Percentiles rank a stretch among this genome's conserved stretches.
Evolutionary conservation across 2,888 invertebrate species (phyloP).

Genomic region (Pemphredon lugubris): DNA sequence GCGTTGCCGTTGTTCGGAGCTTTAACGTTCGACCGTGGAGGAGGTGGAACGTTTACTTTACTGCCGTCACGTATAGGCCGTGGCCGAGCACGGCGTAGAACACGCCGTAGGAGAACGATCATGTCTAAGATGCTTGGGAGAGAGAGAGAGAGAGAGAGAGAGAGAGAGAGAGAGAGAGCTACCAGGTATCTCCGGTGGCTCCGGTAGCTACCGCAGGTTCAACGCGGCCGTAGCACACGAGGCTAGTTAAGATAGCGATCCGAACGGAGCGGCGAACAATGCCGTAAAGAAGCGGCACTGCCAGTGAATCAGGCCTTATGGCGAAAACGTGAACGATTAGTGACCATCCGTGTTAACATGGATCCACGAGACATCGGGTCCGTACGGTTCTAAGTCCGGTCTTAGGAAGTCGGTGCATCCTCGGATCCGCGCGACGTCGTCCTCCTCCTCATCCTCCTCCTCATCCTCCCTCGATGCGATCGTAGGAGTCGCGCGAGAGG

Average conservation of each 20-base stretch:
- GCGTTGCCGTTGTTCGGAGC: constrained; percentile 36
- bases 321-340: constrained; percentile 81
- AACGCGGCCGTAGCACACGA: constrained; percentile 60
- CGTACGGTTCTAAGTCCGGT: not conserved
- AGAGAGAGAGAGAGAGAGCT: constrained; percentile 14
- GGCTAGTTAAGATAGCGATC: constrained; percentile 79
- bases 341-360: constrained; percentile 75
- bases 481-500: no score
- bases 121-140: constrained; percentile 60
- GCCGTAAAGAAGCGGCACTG: constrained; percentile 76
- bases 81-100: constrained; percentile 64
- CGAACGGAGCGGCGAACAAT: constrained; percentile 75
- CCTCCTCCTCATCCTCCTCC: no score
- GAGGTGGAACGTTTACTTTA: constrained; percentile 72
- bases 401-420: no score
- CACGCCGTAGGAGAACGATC: constrained; percentile 65
- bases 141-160: no score
- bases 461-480: no score
- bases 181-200: constrained; percentile 43
- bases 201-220: constrained; percentile 55
- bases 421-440: no score
- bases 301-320: constrained; percentile 77
- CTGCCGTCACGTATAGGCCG: constrained; percentile 70
- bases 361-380: constrained; percentile 42
- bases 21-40: no score